These are phyloP conservation scores for Otolemur garnettii DNA, from an alignment of 2,113 vertebrate species.

Conservation along the genomic window DNA sequence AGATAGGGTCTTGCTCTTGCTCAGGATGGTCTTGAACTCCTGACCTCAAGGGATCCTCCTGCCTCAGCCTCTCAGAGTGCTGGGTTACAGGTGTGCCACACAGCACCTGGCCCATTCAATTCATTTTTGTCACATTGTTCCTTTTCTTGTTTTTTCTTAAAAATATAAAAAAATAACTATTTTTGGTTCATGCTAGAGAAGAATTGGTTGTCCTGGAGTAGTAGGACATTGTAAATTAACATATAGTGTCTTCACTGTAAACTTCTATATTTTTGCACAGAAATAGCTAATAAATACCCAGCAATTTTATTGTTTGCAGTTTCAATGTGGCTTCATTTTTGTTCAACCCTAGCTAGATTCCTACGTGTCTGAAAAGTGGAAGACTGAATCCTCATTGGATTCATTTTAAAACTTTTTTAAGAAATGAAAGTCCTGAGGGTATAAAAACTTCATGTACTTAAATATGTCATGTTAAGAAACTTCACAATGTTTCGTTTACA, in stretches of 20 bases:
- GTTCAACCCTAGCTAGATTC: constrained; percentile 64
- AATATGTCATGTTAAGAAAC: constrained; percentile 73
- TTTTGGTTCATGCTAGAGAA: constrained; percentile 27
- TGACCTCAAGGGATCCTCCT: too few species aligned
- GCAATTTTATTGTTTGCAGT: constrained; percentile 63
- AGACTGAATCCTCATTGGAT: constrained; percentile 74
- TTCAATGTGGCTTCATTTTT: constrained; percentile 66
- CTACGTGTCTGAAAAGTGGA: constrained; percentile 66
- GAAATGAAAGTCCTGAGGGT: constrained; percentile 68
- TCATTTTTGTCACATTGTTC: constrained; percentile 49
- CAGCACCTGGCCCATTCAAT: not conserved
- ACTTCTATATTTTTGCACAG: constrained; percentile 50
- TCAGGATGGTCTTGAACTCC: too few species aligned
- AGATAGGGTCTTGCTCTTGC: too few species aligned
- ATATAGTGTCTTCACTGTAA: not conserved
- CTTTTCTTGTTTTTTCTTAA: constrained; percentile 18
- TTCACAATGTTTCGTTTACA: constrained; percentile 78
- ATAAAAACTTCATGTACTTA: constrained; percentile 71
- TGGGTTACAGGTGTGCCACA: too few species aligned
- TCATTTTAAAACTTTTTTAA: constrained; percentile 80
- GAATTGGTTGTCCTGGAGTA: constrained; percentile 38
- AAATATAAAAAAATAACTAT: constrained; percentile 8
- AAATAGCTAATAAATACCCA: constrained; percentile 63
- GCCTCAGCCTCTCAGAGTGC: too few species aligned
- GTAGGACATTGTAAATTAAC: constrained; percentile 6